phyloP scores from a whole-genome alignment of 2,113 vertebrate genomes.

The Dromaius novaehollandiae region DNA sequence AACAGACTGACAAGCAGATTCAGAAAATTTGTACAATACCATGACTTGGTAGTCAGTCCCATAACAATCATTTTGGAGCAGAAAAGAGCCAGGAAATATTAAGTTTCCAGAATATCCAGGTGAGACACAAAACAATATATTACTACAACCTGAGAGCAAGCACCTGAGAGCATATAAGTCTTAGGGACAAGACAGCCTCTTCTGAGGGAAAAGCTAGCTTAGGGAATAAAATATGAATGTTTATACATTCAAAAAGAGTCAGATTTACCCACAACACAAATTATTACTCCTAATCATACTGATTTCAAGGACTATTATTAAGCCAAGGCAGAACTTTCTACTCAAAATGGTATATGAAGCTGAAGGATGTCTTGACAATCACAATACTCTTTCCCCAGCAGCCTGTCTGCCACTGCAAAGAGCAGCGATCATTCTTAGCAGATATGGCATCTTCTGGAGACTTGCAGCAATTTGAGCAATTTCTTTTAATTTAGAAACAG shows the following conservation, averaged over 20 bases:
- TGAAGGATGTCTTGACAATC: background rate
- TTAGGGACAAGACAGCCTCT: background rate
- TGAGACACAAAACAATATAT: background rate
- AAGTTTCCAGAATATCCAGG: background rate
- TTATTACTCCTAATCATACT: background rate
- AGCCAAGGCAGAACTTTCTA: background rate
- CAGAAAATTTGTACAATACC: background rate
- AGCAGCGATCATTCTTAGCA: background rate
- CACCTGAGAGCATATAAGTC: background rate
- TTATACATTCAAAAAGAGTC: background rate
- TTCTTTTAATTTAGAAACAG: slow-evolving; percentile 13
- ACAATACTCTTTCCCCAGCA: background rate
- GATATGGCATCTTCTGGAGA: background rate
- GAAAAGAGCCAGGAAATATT: background rate
- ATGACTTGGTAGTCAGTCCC: background rate
- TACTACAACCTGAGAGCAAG: background rate
- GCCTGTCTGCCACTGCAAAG: background rate
- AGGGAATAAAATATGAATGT: background rate
- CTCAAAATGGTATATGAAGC: slow-evolving; percentile 2
- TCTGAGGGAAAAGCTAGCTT: background rate
- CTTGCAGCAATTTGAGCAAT: background rate
- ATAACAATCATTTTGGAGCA: background rate
- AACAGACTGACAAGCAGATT: background rate
- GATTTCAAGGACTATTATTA: background rate
- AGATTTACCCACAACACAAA: background rate